phyloP scores from a whole-genome alignment of 1,140 invertebrate species.

The Callitettix versicolor region DNA sequence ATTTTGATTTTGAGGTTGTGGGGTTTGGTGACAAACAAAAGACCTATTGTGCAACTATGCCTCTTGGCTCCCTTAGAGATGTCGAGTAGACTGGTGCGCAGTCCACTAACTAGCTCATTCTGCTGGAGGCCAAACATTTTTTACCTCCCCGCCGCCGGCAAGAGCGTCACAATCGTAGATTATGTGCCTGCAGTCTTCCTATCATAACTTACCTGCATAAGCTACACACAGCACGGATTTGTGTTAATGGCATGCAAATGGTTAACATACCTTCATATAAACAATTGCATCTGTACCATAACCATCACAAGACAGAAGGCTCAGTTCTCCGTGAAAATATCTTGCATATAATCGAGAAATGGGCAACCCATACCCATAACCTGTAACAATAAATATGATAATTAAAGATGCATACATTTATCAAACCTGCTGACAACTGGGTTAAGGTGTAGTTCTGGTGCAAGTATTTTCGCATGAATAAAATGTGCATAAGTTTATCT shows the following conservation, averaged over 20 bases:
- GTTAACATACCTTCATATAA: constrained; percentile 76
- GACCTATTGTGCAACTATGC: no score
- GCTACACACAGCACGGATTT: not conserved
- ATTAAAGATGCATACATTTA: no score
- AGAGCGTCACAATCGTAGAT: no score
- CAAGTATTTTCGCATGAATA: no score
- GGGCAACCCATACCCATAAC: constrained; percentile 96
- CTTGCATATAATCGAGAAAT: constrained; percentile 92
- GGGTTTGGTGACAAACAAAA: not conserved
- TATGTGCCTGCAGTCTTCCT: no score
- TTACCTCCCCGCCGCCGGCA: not conserved
- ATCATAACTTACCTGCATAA: not conserved
- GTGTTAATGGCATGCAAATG: not conserved
- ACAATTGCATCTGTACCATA: constrained; percentile 93
- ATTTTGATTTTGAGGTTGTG: no score
- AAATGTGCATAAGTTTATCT: no score
- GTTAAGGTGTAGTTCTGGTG: no score
- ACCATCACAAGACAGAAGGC: constrained; percentile 87
- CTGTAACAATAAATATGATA: no score
- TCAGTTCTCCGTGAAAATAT: constrained; percentile 95
- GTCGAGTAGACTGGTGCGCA: not conserved
- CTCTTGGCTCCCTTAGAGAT: not conserved
- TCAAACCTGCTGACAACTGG: no score
- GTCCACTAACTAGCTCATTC: no score
- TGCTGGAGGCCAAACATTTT: no score